Evolutionary conservation across 2,113 vertebrate species (phyloP), one percentile per base, ranked within the genome.

Genomic region (Pipra filicauda): DNA sequence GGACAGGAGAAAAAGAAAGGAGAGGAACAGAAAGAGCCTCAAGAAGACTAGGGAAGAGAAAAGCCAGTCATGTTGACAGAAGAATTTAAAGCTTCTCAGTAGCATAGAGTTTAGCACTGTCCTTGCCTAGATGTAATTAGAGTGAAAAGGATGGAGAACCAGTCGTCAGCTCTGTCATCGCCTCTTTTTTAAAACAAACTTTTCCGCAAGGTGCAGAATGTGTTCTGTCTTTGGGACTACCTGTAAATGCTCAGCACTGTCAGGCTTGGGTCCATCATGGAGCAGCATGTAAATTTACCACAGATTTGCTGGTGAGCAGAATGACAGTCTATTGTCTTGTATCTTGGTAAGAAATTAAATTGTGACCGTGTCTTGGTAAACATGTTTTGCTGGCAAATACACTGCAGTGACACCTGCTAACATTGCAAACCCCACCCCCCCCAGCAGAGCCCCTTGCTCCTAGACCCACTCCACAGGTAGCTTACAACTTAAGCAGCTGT

Each of bases 401-500:
- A 1, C 57, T 81, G 58, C 49, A 49, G 62, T 76, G 91, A 43
- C 23, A 57, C 62, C n/a, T 87, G 39, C 22, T 58, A 17, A 15
- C 2, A 0, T n/a, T 73, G 64, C 58, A 39, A 33, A 59, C 18
- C 12, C 5, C 5, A 11, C 28, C 35, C 11, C 37, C n/a, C 12
- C 39, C 15, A 61, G 84, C 62, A 81, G 26, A 94, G 12, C 37
- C 35, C 24, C 28, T 48, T 51, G 71, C 65, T 94, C 52, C 82
- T 65, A 7, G 87, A 85, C 43, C 28, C 27, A 4, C 69, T 81
- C 65, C 52, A 69, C 76, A 94, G 81, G 79, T 81, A 93, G 12
- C 59, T 71, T 62, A 52, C 67, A 30, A 78, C 91, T 59, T 54
- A 20, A 65, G 90, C 85, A 75, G 69, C 82, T 92, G 71, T 54